phyloP scores from a whole-genome alignment of 2,888 invertebrate genomes.

The Rotaria magnacalcarata region DNA sequence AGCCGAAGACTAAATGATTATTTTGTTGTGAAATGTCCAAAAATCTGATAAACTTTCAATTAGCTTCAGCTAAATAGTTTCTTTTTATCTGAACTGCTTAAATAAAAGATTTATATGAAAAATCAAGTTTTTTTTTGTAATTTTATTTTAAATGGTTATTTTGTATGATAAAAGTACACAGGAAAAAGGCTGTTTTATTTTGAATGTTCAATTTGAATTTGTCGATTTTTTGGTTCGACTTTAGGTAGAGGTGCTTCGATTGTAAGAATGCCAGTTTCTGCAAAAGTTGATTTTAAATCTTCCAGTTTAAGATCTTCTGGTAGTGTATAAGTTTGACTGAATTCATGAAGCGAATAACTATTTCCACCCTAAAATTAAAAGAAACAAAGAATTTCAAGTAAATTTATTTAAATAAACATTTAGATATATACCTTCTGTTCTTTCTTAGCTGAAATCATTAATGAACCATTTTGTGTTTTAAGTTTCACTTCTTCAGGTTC shows the following conservation, averaged over 20 bases:
- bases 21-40: neutral
- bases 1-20: neutral
- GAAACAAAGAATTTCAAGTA: too few relatives aligned
- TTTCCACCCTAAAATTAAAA: slow-evolving; percentile 68
- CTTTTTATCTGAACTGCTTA: too few relatives aligned
- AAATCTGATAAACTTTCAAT: neutral
- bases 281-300: slow-evolving; percentile 86
- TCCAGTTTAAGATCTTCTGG: slow-evolving; percentile 95
- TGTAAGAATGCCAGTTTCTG: slow-evolving; percentile 89
- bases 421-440: slow-evolving; percentile 71
- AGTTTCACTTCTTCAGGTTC: slow-evolving; percentile 91
- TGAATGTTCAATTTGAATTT: slow-evolving; percentile 70
- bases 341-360: slow-evolving; percentile 92
- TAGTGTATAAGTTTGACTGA: slow-evolving; percentile 91
- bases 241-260: slow-evolving; percentile 93
- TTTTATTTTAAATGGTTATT: neutral
- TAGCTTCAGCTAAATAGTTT: too few relatives aligned
- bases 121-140: neutral
- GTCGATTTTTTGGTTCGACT: slow-evolving; percentile 64
- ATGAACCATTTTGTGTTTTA: slow-evolving; percentile 93
- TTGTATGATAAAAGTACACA: neutral
- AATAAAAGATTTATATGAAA: neutral
- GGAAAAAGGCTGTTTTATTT: neutral
- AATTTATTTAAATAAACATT: neutral
- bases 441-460: slow-evolving; percentile 86